Evolutionary conservation across 2,113 vertebrate species (phyloP).

Genomic region (Sphyrna mokarran): DNA sequence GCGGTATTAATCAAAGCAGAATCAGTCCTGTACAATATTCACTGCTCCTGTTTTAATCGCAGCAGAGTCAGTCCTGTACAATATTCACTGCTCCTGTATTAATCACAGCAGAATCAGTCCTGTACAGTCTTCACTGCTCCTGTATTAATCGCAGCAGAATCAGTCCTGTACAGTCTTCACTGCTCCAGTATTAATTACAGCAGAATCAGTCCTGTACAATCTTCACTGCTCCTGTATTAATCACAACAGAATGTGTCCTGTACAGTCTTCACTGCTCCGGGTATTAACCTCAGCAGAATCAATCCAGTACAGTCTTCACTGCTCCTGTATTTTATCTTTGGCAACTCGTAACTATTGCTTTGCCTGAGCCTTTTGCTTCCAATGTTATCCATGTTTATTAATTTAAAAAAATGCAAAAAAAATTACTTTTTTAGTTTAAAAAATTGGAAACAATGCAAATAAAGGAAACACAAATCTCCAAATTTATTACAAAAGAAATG

Average conservation of each 20-base stretch:
- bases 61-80: background rate
- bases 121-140: background rate
- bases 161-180: background rate
- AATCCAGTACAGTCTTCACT: background rate
- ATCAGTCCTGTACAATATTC: background rate
- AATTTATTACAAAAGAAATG: conserved; percentile 25
- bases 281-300: too few species aligned
- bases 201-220: background rate
- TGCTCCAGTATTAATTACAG: too few species aligned
- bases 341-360: background rate
- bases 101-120: background rate
- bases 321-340: background rate
- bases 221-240: background rate
- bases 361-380: too few species aligned
- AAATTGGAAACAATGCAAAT: background rate
- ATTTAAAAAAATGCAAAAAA: background rate
- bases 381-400: background rate
- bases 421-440: conserved; percentile 2
- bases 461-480: background rate
- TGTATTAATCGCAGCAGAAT: too few species aligned
- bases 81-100: background rate
- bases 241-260: too few species aligned
- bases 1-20: too few species aligned
- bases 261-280: background rate
- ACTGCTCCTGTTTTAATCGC: background rate